Percentiles rank a stretch among this genome's conserved stretches.
Evolutionary conservation across 2,113 vertebrate species (phyloP).

Genomic region (Trinectes maculatus): DNA sequence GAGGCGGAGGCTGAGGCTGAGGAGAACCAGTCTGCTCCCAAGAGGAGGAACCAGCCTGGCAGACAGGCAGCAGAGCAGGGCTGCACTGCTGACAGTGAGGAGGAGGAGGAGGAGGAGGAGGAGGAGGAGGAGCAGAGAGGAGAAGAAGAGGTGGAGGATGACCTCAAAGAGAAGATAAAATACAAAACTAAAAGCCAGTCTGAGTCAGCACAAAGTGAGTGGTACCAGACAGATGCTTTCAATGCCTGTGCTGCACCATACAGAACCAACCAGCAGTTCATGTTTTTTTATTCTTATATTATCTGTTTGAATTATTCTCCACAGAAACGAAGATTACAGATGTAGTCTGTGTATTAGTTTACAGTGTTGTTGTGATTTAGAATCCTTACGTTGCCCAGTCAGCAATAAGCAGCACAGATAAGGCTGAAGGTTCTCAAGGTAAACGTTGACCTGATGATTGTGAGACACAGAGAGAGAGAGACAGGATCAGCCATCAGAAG

Average conservation of each 20-base stretch:
- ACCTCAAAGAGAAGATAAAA: constrained; percentile 58
- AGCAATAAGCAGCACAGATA: too few species aligned
- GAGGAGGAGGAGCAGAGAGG: constrained; percentile 73
- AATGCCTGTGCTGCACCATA: background rate
- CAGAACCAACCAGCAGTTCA: too few species aligned
- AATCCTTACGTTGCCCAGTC: too few species aligned
- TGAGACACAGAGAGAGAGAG: too few species aligned
- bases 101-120: constrained; percentile 86
- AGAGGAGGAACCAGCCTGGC: constrained; percentile 87
- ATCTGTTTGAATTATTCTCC: too few species aligned
- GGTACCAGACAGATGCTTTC: background rate
- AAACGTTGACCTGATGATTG: too few species aligned
- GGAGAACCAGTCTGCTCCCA: constrained; percentile 85
- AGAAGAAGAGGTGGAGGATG: constrained; percentile 67
- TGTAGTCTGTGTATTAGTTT: too few species aligned
- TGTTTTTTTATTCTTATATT: too few species aligned
- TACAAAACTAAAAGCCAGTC: constrained; percentile 20
- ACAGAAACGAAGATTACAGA: too few species aligned
- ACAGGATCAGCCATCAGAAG: too few species aligned
- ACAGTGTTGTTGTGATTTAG: too few species aligned
- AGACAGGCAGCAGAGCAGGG: constrained; percentile 88
- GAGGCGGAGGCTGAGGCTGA: constrained; percentile 84
- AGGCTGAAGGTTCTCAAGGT: too few species aligned
- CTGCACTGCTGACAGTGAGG: constrained; percentile 87
- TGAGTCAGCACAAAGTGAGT: constrained; percentile 63